Percentiles rank a stretch among this genome's conserved stretches.
Conservation (phyloP, 1,140 invertebrate species). For the Phthorimaea operculella region DNA sequence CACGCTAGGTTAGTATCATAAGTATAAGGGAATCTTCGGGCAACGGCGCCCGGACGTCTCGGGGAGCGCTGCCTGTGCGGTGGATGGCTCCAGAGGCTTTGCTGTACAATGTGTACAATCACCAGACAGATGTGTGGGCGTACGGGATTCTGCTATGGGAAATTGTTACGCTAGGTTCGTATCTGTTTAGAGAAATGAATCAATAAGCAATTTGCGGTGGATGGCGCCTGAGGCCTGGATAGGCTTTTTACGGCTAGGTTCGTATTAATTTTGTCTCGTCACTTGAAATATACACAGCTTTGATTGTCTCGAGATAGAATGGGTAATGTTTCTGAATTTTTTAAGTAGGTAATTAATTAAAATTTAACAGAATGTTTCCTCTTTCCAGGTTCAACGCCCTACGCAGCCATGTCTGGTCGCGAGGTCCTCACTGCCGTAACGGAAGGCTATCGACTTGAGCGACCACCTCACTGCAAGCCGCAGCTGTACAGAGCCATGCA, state of each 20-base stretch:
- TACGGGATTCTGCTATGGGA: constrained; percentile 90
- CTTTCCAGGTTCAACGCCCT: constrained; percentile 80
- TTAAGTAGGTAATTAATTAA: too few relatives aligned
- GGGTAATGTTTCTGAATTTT: too few relatives aligned
- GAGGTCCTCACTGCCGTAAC: constrained; percentile 82
- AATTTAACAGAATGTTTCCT: background rate
- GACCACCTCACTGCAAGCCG: constrained; percentile 79
- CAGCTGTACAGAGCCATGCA: constrained; percentile 81
- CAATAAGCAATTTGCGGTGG: too few relatives aligned
- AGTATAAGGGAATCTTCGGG: too few relatives aligned
- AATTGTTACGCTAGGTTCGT: constrained; percentile 80
- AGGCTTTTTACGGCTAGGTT: too few relatives aligned
- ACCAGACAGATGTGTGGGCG: constrained; percentile 87
- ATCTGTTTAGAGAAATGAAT: too few relatives aligned
- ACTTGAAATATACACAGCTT: too few relatives aligned
- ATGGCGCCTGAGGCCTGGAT: too few relatives aligned
- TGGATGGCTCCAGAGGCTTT: constrained; percentile 92
- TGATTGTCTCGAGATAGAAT: too few relatives aligned
- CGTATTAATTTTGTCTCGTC: constrained; percentile 19
- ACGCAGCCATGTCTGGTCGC: constrained; percentile 80
- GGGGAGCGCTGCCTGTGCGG: constrained; percentile 79
- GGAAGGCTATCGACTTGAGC: constrained; percentile 79
- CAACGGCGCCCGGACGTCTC: constrained; percentile 66
- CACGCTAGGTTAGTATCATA: constrained; percentile 72
- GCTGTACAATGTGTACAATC: constrained; percentile 80